Evolutionary conservation across 2,797 vertebrate species (phyloP).

Genomic region (Streptopelia turtur): DNA sequence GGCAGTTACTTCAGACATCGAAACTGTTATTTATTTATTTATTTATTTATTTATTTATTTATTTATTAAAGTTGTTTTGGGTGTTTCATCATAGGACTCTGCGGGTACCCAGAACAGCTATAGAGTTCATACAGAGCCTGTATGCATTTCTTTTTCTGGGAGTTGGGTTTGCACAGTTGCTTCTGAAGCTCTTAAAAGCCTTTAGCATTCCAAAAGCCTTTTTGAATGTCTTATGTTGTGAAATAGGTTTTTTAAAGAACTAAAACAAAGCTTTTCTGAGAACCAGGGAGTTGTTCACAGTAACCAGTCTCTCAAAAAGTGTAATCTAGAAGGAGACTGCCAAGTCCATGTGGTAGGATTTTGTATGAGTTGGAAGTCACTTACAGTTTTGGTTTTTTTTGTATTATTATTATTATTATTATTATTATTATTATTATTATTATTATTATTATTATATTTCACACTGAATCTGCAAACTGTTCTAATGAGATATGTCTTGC

Average conservation of each 20-base stretch:
- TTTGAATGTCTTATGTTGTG: neutral
- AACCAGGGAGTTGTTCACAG: neutral
- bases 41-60: no score
- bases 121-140: neutral
- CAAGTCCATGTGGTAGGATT: neutral
- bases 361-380: neutral
- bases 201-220: neutral
- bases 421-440: no score
- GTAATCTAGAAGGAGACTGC: neutral
- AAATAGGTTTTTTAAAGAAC: neutral
- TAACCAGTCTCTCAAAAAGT: neutral
- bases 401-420: no score
- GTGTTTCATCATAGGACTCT: neutral
- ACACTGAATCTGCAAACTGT: neutral
- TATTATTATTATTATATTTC: neutral
- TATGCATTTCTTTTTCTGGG: neutral
- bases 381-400: neutral
- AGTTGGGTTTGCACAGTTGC: neutral
- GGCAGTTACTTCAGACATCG: neutral
- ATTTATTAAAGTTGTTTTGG: neutral
- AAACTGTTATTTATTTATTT: no score
- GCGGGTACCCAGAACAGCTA: neutral
- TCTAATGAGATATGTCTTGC: neutral
- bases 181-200: neutral
- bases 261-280: neutral